phyloP scores from a whole-genome alignment of 1,140 invertebrate species.

The Diorhabda elongata region DNA sequence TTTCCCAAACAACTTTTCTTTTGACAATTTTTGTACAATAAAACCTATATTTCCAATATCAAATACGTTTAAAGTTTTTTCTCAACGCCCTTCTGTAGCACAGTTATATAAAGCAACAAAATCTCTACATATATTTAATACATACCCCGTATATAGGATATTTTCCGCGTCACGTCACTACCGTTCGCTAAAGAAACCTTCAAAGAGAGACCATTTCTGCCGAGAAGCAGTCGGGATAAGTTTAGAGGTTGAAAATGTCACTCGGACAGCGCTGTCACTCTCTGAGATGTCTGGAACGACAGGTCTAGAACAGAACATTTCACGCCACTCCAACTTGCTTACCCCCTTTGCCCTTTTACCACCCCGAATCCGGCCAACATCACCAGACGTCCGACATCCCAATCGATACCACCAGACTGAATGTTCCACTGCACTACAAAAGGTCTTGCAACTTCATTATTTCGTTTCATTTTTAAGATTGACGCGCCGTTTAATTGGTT shows the following conservation, averaged over 20 bases:
- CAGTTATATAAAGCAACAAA: too few species aligned
- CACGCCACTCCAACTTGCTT: slow-evolving; percentile 4
- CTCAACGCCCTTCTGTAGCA: too few species aligned
- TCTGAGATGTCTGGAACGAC: slow-evolving; percentile 31
- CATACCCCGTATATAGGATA: too few species aligned
- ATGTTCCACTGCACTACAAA: slow-evolving; percentile 18
- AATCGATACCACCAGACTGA: slow-evolving; percentile 16
- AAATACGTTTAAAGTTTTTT: too few species aligned
- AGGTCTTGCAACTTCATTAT: slow-evolving; percentile 13
- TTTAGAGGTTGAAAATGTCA: slow-evolving; percentile 27
- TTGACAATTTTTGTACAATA: too few species aligned
- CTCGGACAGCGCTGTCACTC: slow-evolving; percentile 34
- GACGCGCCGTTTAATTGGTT: not conserved
- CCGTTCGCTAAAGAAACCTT: not conserved
- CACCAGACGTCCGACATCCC: not conserved
- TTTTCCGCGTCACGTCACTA: slow-evolving; percentile 5
- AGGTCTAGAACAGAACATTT: slow-evolving; percentile 27
- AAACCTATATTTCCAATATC: too few species aligned
- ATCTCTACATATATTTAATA: not conserved
- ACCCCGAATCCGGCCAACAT: too few species aligned
- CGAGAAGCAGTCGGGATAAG: slow-evolving; percentile 4
- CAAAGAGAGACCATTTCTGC: not conserved
- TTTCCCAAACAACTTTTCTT: too few species aligned
- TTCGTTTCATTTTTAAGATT: not conserved
- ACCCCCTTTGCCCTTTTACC: not conserved